phyloP scores from a whole-genome alignment of 1,140 invertebrate genomes.

The Theocolax elegans region DNA sequence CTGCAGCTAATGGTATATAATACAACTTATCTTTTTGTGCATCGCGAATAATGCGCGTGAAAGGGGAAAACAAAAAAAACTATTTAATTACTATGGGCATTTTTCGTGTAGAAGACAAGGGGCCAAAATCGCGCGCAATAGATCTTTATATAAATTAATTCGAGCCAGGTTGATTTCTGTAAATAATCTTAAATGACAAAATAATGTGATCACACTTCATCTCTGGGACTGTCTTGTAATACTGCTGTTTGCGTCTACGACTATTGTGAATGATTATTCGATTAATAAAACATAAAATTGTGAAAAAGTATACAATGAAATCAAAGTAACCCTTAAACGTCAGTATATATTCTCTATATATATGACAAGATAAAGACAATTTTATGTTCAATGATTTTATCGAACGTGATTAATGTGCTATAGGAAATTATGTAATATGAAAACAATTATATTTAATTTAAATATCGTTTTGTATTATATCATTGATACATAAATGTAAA shows the following conservation, averaged over 20 bases:
- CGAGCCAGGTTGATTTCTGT: slow-evolving; percentile 43
- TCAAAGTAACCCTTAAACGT: slow-evolving; percentile 5
- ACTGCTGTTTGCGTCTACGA: neutral
- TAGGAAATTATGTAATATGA: too few relatives aligned
- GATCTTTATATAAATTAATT: slow-evolving; percentile 48
- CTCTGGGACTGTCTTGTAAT: slow-evolving; percentile 22
- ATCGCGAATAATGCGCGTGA: slow-evolving; percentile 1
- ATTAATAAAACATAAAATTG: neutral
- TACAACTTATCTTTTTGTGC: slow-evolving; percentile 16
- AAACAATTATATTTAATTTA: neutral
- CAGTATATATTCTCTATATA: neutral
- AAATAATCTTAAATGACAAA: slow-evolving; percentile 43
- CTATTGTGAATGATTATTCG: slow-evolving; percentile 6
- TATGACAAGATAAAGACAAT: neutral
- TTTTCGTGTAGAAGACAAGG: slow-evolving; percentile 53
- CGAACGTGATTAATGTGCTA: too few relatives aligned
- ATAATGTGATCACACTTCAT: slow-evolving; percentile 7
- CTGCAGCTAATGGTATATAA: slow-evolving; percentile 4
- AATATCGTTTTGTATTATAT: neutral
- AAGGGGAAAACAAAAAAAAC: neutral
- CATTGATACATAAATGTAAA: neutral
- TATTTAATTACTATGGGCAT: slow-evolving; percentile 25
- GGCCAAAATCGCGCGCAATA: slow-evolving; percentile 57
- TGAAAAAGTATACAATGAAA: neutral
- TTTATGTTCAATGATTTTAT: neutral